A percentile compares a stretch with the other conserved stretches of the same genome.
Evolutionary conservation across 2,113 vertebrate species (phyloP).

Genomic region (Ctenodactylus gundi): DNA sequence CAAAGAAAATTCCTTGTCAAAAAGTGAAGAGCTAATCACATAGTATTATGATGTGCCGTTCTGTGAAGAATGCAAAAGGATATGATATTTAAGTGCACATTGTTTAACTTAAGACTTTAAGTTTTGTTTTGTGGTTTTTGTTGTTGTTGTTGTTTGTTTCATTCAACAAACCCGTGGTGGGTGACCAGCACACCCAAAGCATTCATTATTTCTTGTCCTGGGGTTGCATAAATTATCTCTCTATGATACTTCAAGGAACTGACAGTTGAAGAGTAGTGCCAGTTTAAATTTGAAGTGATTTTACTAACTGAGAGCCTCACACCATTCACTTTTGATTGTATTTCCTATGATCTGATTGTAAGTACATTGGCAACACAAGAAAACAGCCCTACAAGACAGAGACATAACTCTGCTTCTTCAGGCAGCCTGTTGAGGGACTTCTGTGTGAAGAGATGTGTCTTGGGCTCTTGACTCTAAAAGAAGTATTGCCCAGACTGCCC

Average conservation of each 20-base stretch:
- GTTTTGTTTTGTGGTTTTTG: too few species aligned
- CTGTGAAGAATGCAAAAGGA: neutral
- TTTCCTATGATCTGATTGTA: neutral
- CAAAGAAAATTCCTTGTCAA: neutral
- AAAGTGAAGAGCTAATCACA: neutral
- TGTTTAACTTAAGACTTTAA: neutral
- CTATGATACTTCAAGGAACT: neutral
- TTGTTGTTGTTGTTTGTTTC: too few species aligned
- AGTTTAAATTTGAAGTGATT: neutral
- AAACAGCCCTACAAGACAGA: neutral
- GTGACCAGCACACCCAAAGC: neutral
- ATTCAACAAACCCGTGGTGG: neutral
- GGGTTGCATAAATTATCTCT: neutral
- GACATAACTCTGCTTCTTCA: neutral
- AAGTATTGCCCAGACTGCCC: neutral
- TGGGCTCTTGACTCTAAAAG: neutral
- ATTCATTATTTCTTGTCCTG: neutral
- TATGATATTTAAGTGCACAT: neutral
- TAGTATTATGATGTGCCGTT: neutral
- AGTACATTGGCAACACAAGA: neutral
- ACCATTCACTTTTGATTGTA: neutral
- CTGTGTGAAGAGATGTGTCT: neutral
- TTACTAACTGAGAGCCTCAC: neutral
- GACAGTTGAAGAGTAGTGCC: neutral
- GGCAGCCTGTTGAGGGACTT: neutral